Conservation (phyloP, 2,797 vertebrate species). For the Pterois miles region DNA sequence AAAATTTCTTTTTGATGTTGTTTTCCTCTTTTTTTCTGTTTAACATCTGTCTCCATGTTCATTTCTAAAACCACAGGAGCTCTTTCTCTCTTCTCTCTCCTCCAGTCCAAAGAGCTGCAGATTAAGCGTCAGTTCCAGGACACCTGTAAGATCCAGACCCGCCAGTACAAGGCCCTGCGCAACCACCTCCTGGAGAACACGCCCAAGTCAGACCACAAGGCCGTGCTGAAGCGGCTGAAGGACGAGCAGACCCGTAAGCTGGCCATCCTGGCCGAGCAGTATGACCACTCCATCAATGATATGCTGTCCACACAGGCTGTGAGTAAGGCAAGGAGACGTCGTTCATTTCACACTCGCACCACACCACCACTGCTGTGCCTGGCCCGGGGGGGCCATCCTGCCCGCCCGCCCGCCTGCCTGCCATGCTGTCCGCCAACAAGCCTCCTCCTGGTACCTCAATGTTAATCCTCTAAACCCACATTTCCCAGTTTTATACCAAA, state of each 20-base stretch:
- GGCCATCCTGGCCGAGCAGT: slow-evolving; percentile 94
- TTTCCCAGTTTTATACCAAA: neutral
- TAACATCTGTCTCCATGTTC: neutral
- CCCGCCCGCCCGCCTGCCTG: slow-evolving; percentile 1
- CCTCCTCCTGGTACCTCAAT: slow-evolving; percentile 27
- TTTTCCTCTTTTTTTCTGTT: neutral
- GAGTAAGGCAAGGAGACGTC: slow-evolving; percentile 78
- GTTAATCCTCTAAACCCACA: slow-evolving; percentile 14
- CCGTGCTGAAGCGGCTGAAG: slow-evolving; percentile 92
- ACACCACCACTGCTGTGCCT: slow-evolving; percentile 53
- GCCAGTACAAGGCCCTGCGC: slow-evolving; percentile 94
- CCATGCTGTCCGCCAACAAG: slow-evolving; percentile 6
- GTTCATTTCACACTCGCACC: slow-evolving; percentile 69
- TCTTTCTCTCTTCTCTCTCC: slow-evolving; percentile 66
- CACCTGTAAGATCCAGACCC: slow-evolving; percentile 96
- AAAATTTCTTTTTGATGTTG: neutral
- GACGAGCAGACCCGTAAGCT: slow-evolving; percentile 95
- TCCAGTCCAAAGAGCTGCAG: slow-evolving; percentile 95
- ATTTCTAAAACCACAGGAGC: slow-evolving; percentile 25
- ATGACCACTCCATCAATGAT: slow-evolving; percentile 96
- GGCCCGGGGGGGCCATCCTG: slow-evolving; percentile 13
- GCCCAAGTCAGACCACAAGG: slow-evolving; percentile 94
- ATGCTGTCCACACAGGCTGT: slow-evolving; percentile 97
- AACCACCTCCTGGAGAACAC: slow-evolving; percentile 95
- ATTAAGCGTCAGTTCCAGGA: slow-evolving; percentile 98